A percentile compares a stretch with the other conserved stretches of the same genome.
Evolutionary conservation across 2,888 invertebrate genomes (phyloP).

Genomic region (Andrena praecox): DNA sequence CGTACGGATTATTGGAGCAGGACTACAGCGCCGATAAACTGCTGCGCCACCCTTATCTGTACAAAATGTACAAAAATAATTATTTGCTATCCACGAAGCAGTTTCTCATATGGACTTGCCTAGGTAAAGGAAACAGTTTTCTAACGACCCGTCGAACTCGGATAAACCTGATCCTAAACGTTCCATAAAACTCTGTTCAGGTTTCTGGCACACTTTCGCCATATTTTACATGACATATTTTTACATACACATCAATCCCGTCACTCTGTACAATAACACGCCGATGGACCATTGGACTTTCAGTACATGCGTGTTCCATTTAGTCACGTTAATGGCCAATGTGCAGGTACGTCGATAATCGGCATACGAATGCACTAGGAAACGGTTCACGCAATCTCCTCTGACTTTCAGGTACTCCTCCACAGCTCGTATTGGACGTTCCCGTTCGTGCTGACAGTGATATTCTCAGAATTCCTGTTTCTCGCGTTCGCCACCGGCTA

Average conservation of each 20-base stretch:
- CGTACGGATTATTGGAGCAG: slow-evolving; percentile 92
- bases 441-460: slow-evolving; percentile 86
- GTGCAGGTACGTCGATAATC: slow-evolving; percentile 72
- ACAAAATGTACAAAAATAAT: slow-evolving; percentile 88
- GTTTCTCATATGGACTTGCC: slow-evolving; percentile 88
- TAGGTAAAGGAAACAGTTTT: slow-evolving; percentile 78
- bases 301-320: slow-evolving; percentile 78
- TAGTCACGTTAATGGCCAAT: slow-evolving; percentile 77
- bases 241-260: slow-evolving; percentile 85
- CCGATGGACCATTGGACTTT: slow-evolving; percentile 86
- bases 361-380: neutral
- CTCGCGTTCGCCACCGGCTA: slow-evolving; percentile 87
- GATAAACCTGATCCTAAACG: neutral
- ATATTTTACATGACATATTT: slow-evolving; percentile 87
- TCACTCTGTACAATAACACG: slow-evolving; percentile 86
- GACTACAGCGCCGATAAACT: slow-evolving; percentile 87
- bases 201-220: slow-evolving; percentile 88
- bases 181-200: slow-evolving; percentile 78
- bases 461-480: slow-evolving; percentile 87
- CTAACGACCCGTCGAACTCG: neutral
- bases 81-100: slow-evolving; percentile 87
- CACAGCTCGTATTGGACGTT: slow-evolving; percentile 87
- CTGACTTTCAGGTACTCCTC: slow-evolving; percentile 78
- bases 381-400: neutral
- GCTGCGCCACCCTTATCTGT: slow-evolving; percentile 89